Conservation (phyloP, 2,113 vertebrate genomes). For the Acrocephalus arundinaceus region DNA sequence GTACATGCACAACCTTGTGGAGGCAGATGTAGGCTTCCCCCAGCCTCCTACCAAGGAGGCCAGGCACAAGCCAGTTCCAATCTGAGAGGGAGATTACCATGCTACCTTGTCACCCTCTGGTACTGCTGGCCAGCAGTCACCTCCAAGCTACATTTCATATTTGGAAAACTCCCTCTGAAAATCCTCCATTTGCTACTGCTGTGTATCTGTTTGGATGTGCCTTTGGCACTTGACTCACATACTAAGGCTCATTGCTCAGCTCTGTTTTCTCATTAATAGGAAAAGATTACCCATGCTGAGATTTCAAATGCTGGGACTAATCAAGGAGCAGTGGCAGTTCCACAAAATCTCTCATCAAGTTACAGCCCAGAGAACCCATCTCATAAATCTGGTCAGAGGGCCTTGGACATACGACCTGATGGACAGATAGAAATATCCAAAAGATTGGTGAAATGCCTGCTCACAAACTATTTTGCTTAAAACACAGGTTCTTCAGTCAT, state of each 20-base stretch:
- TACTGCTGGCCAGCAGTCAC: not conserved
- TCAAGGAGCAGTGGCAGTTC: not conserved
- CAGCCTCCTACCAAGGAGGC: not conserved
- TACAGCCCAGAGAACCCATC: not conserved
- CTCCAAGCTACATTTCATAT: not conserved
- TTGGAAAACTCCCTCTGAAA: not conserved
- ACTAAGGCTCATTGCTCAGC: conserved; percentile 19
- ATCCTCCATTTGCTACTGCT: not conserved
- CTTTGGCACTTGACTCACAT: not conserved
- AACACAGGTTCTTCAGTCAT: not conserved
- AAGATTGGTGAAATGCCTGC: not conserved
- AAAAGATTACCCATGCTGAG: not conserved
- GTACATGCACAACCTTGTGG: not conserved
- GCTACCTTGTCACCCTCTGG: not conserved
- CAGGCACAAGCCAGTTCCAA: not conserved
- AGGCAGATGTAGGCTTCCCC: not conserved
- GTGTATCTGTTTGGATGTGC: not conserved
- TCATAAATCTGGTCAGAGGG: not conserved
- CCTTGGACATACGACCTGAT: not conserved
- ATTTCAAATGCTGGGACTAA: not conserved
- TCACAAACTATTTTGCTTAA: not conserved
- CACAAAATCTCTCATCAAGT: not conserved
- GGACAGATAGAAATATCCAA: not conserved
- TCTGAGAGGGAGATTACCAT: not conserved
- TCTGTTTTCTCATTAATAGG: not conserved